These are phyloP conservation scores for Chrysomela aeneicollis DNA, from an alignment of 2,888 invertebrate genomes.

Conservation along the genomic window DNA sequence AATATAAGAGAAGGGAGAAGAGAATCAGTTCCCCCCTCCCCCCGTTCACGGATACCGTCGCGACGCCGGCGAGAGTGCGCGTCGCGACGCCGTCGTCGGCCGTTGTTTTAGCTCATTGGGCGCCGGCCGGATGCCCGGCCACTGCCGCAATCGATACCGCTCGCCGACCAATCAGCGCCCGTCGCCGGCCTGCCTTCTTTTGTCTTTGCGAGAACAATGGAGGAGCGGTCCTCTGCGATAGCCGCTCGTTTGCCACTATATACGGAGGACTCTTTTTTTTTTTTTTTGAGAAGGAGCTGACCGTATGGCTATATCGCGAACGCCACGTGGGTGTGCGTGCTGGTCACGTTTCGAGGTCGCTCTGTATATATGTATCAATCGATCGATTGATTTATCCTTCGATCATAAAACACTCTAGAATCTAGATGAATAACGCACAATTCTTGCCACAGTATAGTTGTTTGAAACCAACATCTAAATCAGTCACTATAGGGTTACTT, in stretches of 20 bases:
- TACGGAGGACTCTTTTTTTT: too few species aligned
- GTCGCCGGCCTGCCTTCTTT: constrained; percentile 60
- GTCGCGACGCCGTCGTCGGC: constrained; percentile 56
- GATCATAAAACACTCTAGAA: too few species aligned
- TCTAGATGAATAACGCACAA: too few species aligned
- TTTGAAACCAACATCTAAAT: too few species aligned
- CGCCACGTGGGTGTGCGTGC: background rate
- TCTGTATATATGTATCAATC: background rate
- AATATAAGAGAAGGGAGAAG: background rate
- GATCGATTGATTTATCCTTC: too few species aligned
- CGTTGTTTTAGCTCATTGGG: constrained; percentile 63
- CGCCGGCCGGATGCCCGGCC: constrained; percentile 53
- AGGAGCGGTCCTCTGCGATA: constrained; percentile 46
- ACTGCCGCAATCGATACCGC: constrained; percentile 60
- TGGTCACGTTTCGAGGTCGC: constrained; percentile 11
- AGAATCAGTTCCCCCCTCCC: background rate
- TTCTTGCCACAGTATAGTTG: too few species aligned
- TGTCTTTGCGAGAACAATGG: constrained; percentile 62
- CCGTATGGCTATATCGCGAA: too few species aligned
- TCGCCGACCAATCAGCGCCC: constrained; percentile 59
- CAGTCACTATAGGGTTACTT: too few species aligned
- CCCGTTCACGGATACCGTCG: constrained; percentile 18
- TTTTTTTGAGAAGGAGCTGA: too few species aligned
- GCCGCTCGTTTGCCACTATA: background rate
- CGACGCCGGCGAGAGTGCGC: constrained; percentile 45